These are phyloP conservation scores for Meteorus cinctellus DNA, from an alignment of 2,888 invertebrate species.

Conservation along the genomic window DNA sequence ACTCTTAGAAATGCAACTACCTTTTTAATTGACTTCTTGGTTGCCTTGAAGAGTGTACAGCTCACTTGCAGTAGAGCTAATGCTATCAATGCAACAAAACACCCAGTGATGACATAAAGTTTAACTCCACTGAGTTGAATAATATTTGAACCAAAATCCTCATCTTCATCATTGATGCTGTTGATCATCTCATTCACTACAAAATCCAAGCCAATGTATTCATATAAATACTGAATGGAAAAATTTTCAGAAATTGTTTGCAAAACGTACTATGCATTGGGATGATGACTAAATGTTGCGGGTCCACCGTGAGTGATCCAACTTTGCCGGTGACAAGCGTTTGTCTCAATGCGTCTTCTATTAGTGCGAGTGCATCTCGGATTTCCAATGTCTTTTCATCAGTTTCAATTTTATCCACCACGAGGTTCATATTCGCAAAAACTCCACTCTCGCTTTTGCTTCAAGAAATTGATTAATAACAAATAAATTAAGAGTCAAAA, in stretches of 20 bases:
- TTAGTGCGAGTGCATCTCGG: conserved; percentile 64
- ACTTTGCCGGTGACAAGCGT: conserved; percentile 83
- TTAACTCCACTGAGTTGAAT: conserved; percentile 84
- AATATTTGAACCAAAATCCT: conserved; percentile 49
- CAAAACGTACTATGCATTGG: conserved; percentile 79
- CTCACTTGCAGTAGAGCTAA: conserved; percentile 88
- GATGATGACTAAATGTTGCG: conserved; percentile 84
- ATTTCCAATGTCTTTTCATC: conserved; percentile 68
- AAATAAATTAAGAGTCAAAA: neutral
- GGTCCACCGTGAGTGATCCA: conserved; percentile 87
- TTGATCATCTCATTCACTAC: conserved; percentile 73
- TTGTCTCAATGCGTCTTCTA: conserved; percentile 79
- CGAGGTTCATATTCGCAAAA: conserved; percentile 84
- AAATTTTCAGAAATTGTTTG: neutral
- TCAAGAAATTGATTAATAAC: neutral
- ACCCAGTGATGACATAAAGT: conserved; percentile 87
- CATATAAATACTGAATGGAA: neutral
- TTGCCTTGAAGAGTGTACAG: conserved; percentile 85
- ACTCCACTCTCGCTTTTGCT: conserved; percentile 77
- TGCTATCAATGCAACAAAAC: conserved; percentile 85
- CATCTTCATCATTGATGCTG: conserved; percentile 54
- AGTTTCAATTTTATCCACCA: conserved; percentile 79
- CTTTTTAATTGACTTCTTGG: conserved; percentile 78
- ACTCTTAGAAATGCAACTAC: conserved; percentile 71
- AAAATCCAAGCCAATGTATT: conserved; percentile 57